Evolutionary conservation across 2,113 vertebrate genomes (phyloP).

Genomic region (Carlito syrichta): DNA sequence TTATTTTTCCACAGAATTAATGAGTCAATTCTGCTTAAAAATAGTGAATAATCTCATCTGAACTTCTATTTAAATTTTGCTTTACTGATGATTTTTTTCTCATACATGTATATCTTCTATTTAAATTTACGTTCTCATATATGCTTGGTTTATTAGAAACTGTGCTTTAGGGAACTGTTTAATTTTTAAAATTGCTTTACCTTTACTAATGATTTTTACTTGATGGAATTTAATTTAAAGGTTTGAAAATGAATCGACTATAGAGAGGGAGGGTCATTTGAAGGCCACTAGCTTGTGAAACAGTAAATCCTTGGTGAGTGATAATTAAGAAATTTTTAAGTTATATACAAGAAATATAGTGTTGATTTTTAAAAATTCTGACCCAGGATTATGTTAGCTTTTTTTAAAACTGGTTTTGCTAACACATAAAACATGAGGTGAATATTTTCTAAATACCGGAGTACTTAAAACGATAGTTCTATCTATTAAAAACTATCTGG

Average conservation of each 20-base stretch:
- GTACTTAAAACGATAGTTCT: not conserved
- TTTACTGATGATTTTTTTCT: not conserved
- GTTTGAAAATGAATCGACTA: not conserved
- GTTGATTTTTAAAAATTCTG: not conserved
- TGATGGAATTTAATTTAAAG: not conserved
- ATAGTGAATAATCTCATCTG: not conserved
- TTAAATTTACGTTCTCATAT: slow-evolving; percentile 6
- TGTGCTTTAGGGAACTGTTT: not conserved
- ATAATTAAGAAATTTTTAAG: not conserved
- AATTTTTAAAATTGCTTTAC: slow-evolving; percentile 3
- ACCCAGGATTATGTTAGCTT: not conserved
- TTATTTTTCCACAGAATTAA: not conserved
- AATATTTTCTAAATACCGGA: not conserved
- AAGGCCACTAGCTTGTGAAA: not conserved
- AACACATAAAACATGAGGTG: not conserved
- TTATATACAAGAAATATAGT: not conserved
- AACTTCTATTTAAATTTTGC: slow-evolving; percentile 16
- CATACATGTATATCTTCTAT: not conserved
- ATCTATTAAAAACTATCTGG: not conserved
- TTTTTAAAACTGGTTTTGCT: not conserved
- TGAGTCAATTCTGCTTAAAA: not conserved
- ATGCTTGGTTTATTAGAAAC: not conserved
- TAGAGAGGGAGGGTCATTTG: not conserved
- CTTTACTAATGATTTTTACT: not conserved
- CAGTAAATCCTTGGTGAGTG: not conserved